A percentile compares a stretch with the other conserved stretches of the same genome.
phyloP scores from a whole-genome alignment of 2,797 vertebrate species.

The Chaetophractus vellerosus region DNA sequence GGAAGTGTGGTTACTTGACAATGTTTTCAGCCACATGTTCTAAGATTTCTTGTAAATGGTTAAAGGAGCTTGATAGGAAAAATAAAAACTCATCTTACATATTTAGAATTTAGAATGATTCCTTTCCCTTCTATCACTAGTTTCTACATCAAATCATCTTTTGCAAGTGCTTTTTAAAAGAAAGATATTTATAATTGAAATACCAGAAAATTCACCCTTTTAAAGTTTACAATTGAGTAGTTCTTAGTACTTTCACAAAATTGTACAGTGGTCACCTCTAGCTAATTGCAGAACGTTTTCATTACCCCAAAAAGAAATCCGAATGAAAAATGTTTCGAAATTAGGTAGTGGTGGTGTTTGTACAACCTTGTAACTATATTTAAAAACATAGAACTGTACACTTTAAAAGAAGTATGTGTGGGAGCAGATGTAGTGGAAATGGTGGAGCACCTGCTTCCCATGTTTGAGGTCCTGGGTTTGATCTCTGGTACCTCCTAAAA shows the following conservation, averaged over 20 bases:
- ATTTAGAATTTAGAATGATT: neutral
- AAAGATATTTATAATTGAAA: neutral
- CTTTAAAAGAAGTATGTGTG: neutral
- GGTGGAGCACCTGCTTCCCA: no score
- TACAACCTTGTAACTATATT: neutral
- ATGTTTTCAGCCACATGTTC: neutral
- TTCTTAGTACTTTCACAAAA: neutral
- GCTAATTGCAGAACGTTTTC: conserved; percentile 7
- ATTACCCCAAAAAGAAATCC: neutral
- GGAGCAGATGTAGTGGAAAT: no score
- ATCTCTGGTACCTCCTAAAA: no score
- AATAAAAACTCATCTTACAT: neutral
- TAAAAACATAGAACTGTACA: neutral
- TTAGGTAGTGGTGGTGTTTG: neutral
- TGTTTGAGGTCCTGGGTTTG: no score
- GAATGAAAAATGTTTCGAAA: neutral
- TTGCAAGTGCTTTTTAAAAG: neutral
- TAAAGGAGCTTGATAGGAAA: neutral
- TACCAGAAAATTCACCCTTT: neutral
- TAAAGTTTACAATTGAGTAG: neutral
- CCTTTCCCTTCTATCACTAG: neutral
- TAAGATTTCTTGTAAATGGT: neutral
- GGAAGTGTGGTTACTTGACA: neutral
- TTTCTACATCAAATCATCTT: neutral
- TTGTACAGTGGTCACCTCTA: neutral